A percentile compares a stretch with the other conserved stretches of the same genome.
Evolutionary conservation across 2,888 invertebrate genomes (phyloP).

Genomic region (Dolomedes plantarius): DNA sequence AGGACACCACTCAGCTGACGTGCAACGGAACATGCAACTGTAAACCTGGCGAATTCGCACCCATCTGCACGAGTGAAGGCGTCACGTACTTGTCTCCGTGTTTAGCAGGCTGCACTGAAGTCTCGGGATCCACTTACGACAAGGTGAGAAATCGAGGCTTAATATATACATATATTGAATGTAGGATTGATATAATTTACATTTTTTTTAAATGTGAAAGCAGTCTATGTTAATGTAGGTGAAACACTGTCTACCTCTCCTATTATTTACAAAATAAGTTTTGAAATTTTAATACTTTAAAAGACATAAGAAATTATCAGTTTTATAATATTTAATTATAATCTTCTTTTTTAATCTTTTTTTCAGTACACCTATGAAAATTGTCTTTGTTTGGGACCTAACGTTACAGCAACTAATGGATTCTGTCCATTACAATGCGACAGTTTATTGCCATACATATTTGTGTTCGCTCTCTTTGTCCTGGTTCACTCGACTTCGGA

Average conservation of each 20-base stretch:
- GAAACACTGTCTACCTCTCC: too few relatives aligned
- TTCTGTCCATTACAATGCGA: conserved; percentile 88
- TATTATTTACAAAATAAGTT: too few relatives aligned
- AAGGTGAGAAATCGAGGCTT: conserved; percentile 43
- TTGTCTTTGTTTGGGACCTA: conserved; percentile 79
- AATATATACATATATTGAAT: background rate
- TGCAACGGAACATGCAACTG: conserved; percentile 86
- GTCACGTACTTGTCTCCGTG: conserved; percentile 92
- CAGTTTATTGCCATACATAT: conserved; percentile 87
- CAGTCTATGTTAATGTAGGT: too few relatives aligned
- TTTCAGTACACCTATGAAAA: conserved; percentile 74
- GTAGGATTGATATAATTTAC: too few relatives aligned
- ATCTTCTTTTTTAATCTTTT: background rate
- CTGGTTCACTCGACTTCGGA: conserved; percentile 95
- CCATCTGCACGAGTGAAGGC: conserved; percentile 89
- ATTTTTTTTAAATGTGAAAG: too few relatives aligned
- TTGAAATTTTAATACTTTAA: too few relatives aligned
- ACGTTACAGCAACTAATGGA: conserved; percentile 83
- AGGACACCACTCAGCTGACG: conserved; percentile 73
- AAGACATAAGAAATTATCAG: too few relatives aligned
- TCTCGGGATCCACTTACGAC: conserved; percentile 76
- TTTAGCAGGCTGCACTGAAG: conserved; percentile 88
- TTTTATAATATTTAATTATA: too few relatives aligned
- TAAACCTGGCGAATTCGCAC: conserved; percentile 86
- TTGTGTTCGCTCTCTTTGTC: conserved; percentile 90